Base-by-base conservation (phyloP, 2,797 vertebrate species). In the Taeniopygia guttata region DNA sequence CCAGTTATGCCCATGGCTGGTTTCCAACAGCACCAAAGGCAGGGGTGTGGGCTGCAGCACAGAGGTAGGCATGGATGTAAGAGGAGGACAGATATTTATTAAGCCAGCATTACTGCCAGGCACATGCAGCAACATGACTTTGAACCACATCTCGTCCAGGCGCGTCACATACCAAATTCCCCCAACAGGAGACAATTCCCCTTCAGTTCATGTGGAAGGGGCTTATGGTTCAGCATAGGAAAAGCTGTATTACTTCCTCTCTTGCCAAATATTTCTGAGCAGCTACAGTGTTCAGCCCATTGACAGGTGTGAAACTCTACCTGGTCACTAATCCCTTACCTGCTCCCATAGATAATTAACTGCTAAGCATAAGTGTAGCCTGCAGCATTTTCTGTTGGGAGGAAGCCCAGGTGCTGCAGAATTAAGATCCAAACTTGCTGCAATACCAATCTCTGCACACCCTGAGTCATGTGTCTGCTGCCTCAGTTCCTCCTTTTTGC, bases 321-420 rank as follows among this genome's bases (percentile, higher is more conserved):
- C 94, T 87, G 88, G 80, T 88, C 80, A 42, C 95, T 95, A 94
- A 95, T 91, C 94, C 91, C 63, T 84, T 87, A 91, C 93, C 83
- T 95, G 86, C 90, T 96, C 45, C 94, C 56, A 2, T 16, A 60
- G 88, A 74, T 93, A 90, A 91, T 30, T 56, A 81, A 38, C 94
- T 79, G n/a, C 55, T 34, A 16, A 90, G 88, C 77, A 59, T 55
- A 82, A 84, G 42, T 0, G 26, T 76, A 76, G 93, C 96, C 93
- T 56, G 73, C 55, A 45, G 95, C 73, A 1, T 84, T 90, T 87
- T 90, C 80, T 81, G 40, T 51, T 93, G 93, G 93, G 92, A 91
- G 42, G 59, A 32, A 73, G 83, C 91, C 90, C 90, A 94, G 80
- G 52, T 90, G 90, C 90, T 93, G 74, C 90, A 90, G 74, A 81